Base-by-base conservation (phyloP, 2,113 vertebrate species). In the Alosa alosa region DNA sequence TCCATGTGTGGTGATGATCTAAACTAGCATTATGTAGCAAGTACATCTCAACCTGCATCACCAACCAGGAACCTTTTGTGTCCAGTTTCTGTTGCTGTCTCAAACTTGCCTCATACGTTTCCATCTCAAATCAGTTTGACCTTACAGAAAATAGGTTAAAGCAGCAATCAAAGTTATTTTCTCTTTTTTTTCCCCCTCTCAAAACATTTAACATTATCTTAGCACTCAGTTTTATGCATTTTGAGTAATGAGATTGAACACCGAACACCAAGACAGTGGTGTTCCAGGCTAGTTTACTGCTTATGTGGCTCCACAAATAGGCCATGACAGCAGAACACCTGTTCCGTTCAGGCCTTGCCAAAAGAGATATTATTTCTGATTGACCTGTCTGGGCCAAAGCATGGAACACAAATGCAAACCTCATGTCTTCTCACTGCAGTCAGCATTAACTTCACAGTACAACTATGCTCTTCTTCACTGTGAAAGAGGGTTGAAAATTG, bases 191-290 rank as follows among this genome's bases (percentile, higher is more conserved):
- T 31, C 9, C 31, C 31, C 31, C 31, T 72, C 8, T 31, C 72
- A 86, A 86, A 87, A 88, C 85, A 88, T 64, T 82, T 88, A 93
- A 92, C 86, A 84, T 84, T 91, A 89, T 83, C 89, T 90, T 83
- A 89, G 86, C 85, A 55, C 90, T 91, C 87, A 86, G 81, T 93
- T 94, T 91, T 91, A 93, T 93, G 90, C 87, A 93, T 89, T 64
- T 84, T 85, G 89, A 84, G 88, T 89, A 57, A 15, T 86, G 83
- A 87, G 91, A 86, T 90, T 55, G 68, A 87, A 82, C 36, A 45
- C 78, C 44, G 64, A 84, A 89, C 86, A 90, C 89, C 75, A 86
- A 90, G 84, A 91, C 91, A 89, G 86, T 83, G 72, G 86, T 90
- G 84, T 87, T 75, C 52, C 36, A 57, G 45, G 82, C 84, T 83